Conservation (phyloP, 2,888 invertebrate genomes). For the Ochropleura plecta region DNA sequence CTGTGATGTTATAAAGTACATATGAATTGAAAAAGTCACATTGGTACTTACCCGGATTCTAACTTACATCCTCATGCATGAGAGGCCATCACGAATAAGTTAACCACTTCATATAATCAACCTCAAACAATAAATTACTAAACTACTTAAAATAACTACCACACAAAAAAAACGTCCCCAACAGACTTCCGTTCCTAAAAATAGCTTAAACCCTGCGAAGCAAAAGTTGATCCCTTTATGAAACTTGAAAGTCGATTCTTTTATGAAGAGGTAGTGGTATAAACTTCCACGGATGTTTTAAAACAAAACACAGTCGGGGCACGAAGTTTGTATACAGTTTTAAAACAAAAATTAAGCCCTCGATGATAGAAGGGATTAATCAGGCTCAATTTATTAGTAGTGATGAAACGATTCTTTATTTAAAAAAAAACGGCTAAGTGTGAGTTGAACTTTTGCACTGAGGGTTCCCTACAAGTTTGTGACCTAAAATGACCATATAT, state of each 20-base stretch:
- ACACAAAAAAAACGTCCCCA: conserved; percentile 52
- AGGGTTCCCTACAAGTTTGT: no score
- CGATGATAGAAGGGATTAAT: conserved; percentile 53
- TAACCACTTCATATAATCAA: conserved; percentile 32
- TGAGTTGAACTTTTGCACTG: no score
- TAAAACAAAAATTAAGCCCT: conserved; percentile 31
- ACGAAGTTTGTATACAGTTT: conserved; percentile 42
- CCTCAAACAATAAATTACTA: conserved; percentile 51
- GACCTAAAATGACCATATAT: no score
- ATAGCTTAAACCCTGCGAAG: conserved; percentile 37
- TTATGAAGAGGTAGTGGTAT: conserved; percentile 36
- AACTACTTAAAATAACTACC: conserved; percentile 36
- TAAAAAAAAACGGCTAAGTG: conserved; percentile 32
- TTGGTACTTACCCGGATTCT: no score
- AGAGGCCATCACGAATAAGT: conserved; percentile 45
- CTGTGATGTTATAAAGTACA: no score
- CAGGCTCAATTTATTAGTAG: conserved; percentile 42
- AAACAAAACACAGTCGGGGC: conserved; percentile 51
- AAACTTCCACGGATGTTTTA: conserved; percentile 60
- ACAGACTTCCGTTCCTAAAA: conserved; percentile 58
- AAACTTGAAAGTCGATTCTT: conserved; percentile 50
- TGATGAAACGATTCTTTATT: conserved; percentile 37
- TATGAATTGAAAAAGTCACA: no score
- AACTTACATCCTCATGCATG: no score
- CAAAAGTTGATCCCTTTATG: conserved; percentile 45